These are phyloP conservation scores for Erinaceus europaeus DNA, from an alignment of 2,113 vertebrate genomes.

Conservation along the genomic window DNA sequence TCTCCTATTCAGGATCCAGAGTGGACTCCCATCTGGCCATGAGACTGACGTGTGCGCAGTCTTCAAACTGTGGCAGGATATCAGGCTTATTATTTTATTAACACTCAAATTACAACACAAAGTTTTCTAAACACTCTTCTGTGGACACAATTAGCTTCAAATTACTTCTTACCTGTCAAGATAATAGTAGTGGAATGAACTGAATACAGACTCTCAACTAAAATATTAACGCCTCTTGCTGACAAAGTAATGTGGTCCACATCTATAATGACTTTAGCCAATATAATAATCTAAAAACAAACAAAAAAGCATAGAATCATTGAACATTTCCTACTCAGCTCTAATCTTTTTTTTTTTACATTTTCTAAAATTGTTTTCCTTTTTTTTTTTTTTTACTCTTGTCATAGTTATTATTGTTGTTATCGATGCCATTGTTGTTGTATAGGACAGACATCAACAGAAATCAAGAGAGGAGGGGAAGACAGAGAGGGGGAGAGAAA, in stretches of 20 bases:
- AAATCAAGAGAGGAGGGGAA: no score
- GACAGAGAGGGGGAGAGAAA: no score
- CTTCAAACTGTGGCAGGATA: neutral
- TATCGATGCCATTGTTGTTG: no score
- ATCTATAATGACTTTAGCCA: constrained; percentile 82
- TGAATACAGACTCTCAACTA: constrained; percentile 80
- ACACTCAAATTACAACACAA: neutral
- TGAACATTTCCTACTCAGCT: neutral
- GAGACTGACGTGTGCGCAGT: neutral
- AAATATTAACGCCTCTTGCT: constrained; percentile 81
- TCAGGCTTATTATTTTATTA: neutral
- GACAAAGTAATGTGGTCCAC: constrained; percentile 80
- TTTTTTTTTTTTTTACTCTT: no score
- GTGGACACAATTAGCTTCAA: neutral
- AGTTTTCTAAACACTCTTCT: neutral
- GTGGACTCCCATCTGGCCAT: neutral
- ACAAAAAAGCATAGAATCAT: constrained; percentile 2
- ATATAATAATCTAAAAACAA: constrained; percentile 81
- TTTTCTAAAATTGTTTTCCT: no score
- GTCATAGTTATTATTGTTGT: no score
- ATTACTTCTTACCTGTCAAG: constrained; percentile 77
- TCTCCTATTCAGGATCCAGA: neutral
- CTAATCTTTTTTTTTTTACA: no score
- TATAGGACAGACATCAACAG: no score
- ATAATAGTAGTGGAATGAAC: constrained; percentile 67